Conservation (phyloP, 1,140 invertebrate species). For the Eufriesea mexicana region DNA sequence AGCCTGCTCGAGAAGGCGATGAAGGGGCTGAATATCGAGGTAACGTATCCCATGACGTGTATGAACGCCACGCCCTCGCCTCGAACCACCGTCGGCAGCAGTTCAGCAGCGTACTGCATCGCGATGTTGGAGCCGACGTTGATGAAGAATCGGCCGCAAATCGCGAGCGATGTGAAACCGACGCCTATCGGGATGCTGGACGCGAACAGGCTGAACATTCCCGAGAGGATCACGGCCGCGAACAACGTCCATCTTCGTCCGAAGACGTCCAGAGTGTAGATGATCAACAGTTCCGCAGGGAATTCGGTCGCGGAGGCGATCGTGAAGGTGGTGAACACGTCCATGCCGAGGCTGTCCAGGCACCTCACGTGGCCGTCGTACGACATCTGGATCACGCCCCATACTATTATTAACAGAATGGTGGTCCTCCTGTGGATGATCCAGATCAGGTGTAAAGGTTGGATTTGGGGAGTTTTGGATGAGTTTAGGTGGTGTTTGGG, state of each 20-base stretch:
- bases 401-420: slow-evolving; percentile 65
- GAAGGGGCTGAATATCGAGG: slow-evolving; percentile 89
- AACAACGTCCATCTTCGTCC: slow-evolving; percentile 62
- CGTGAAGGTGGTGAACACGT: slow-evolving; percentile 79
- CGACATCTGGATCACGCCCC: slow-evolving; percentile 73
- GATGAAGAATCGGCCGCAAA: slow-evolving; percentile 89
- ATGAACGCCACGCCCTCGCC: slow-evolving; percentile 90
- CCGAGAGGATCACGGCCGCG: slow-evolving; percentile 48
- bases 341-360: slow-evolving; percentile 74
- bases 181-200: slow-evolving; percentile 50
- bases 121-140: slow-evolving; percentile 93
- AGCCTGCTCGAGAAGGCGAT: slow-evolving; percentile 89
- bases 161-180: slow-evolving; percentile 86
- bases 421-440: slow-evolving; percentile 38
- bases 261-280: slow-evolving; percentile 53
- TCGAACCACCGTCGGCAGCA: slow-evolving; percentile 91
- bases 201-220: slow-evolving; percentile 51
- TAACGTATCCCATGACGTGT: slow-evolving; percentile 90
- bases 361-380: slow-evolving; percentile 77
- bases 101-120: slow-evolving; percentile 91
- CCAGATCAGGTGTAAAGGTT: no score
- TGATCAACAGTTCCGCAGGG: slow-evolving; percentile 56
- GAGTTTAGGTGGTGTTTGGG: no score
- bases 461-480: no score
- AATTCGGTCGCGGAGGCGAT: slow-evolving; percentile 72